These are phyloP conservation scores for Girardinichthys multiradiatus DNA, from an alignment of 2,113 vertebrate species.

Conservation along the genomic window DNA sequence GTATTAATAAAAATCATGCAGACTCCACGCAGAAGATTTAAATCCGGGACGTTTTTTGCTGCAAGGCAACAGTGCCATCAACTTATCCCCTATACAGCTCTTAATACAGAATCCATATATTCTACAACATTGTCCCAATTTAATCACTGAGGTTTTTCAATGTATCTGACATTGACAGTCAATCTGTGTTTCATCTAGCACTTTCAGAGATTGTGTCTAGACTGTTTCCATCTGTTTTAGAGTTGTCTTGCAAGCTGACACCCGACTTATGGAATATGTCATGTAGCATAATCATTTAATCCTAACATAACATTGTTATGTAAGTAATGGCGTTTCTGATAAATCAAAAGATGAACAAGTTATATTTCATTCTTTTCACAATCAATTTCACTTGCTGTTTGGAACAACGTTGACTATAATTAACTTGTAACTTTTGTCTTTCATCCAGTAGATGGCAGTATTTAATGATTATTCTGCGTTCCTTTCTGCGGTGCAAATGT, in stretches of 20 bases:
- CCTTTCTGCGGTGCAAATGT: slow-evolving; percentile 28
- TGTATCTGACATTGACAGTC: neutral
- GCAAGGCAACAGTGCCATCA: no score
- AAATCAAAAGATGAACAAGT: neutral
- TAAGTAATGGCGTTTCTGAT: neutral
- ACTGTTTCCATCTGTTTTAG: neutral
- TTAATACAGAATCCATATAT: no score
- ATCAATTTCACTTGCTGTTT: no score
- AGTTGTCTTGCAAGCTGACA: neutral
- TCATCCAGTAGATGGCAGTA: slow-evolving; percentile 65
- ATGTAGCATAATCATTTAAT: neutral
- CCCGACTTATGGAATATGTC: no score
- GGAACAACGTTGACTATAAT: neutral
- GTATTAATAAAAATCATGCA: no score
- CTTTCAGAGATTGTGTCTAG: neutral
- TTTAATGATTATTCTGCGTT: slow-evolving; percentile 10
- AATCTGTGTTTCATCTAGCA: neutral
- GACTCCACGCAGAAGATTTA: no score
- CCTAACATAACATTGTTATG: neutral
- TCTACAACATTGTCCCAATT: no score
- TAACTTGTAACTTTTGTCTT: slow-evolving; percentile 27
- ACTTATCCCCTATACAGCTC: no score
- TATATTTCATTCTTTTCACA: neutral
- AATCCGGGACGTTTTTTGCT: no score
- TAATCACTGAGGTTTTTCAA: no score